Evolutionary conservation across 2,888 invertebrate species (phyloP).

Genomic region (Lepidocyrtinus sp.): DNA sequence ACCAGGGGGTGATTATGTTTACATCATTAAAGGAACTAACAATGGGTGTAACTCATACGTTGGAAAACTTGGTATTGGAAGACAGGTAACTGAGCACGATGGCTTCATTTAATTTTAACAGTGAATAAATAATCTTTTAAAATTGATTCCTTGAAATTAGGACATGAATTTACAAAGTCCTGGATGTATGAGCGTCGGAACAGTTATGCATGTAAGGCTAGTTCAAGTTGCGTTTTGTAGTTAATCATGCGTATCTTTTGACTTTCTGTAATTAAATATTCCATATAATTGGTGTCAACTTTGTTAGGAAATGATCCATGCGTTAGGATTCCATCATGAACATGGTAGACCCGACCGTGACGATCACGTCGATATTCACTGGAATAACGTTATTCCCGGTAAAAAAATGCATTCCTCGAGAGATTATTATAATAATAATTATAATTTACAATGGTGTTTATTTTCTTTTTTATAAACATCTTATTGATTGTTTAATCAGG

Average conservation of each 20-base stretch:
- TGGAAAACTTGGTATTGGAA: constrained; percentile 45
- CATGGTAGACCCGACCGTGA: constrained; percentile 60
- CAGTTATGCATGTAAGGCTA: constrained; percentile 35
- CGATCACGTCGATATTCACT: constrained; percentile 51
- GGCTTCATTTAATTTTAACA: background rate
- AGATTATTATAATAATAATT: too few species aligned
- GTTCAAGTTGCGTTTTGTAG: too few species aligned
- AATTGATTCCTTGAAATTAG: constrained; percentile 7
- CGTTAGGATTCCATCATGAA: constrained; percentile 51
- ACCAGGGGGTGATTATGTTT: constrained; percentile 53
- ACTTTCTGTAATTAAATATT: too few species aligned
- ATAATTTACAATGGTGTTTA: background rate
- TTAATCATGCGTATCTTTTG: too few species aligned
- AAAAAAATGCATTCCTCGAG: too few species aligned
- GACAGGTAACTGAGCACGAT: constrained; percentile 40
- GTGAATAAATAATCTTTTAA: background rate
- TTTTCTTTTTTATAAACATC: background rate
- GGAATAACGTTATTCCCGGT: constrained; percentile 52
- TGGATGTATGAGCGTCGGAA: constrained; percentile 23
- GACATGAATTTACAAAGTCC: constrained; percentile 47
- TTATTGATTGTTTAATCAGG: background rate
- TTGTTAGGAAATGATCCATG: constrained; percentile 28
- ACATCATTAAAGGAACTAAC: constrained; percentile 53
- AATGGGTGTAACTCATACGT: constrained; percentile 59
- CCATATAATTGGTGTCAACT: too few species aligned